Conservation (phyloP, 2,797 vertebrate genomes). For the Galaxias olidus region DNA sequence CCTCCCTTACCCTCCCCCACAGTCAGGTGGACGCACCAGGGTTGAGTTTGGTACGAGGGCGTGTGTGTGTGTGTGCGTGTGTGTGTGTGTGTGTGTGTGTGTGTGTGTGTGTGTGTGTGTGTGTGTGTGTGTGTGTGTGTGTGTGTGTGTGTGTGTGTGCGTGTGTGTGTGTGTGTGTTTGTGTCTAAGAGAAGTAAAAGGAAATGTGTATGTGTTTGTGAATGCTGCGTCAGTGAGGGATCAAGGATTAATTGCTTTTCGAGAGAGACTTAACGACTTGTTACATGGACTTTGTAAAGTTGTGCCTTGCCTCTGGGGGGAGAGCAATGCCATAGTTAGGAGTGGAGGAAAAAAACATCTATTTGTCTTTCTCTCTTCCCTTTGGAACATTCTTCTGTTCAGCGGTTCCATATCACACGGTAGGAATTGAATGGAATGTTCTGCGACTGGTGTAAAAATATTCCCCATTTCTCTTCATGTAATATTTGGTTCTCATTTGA, state of each 20-base stretch:
- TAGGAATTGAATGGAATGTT: conserved; percentile 45
- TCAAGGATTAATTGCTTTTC: conserved; percentile 75
- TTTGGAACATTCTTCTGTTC: conserved; percentile 32
- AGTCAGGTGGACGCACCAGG: conserved; percentile 17
- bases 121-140: conserved; percentile 23
- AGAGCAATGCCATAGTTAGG: conserved; percentile 43
- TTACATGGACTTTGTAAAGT: conserved; percentile 66
- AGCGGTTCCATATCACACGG: conserved; percentile 43
- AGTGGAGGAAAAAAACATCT: conserved; percentile 37
- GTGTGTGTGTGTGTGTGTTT: conserved; percentile 8
- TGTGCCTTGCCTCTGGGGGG: conserved; percentile 51
- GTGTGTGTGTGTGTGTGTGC: conserved; percentile 16
- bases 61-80: neutral
- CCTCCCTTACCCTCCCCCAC: conserved; percentile 57
- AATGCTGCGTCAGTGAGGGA: conserved; percentile 41
- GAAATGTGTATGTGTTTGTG: conserved; percentile 15
- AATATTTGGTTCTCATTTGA: neutral
- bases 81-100: neutral
- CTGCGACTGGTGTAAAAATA: neutral
- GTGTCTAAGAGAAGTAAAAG: too few species aligned
- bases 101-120: neutral
- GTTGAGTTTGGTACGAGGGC: neutral
- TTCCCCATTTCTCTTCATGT: conserved; percentile 47
- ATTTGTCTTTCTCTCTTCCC: conserved; percentile 34
- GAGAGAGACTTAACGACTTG: conserved; percentile 66